Evolutionary conservation across 1,140 invertebrate genomes (phyloP).

Genomic region (Teleopsis dalmanni): DNA sequence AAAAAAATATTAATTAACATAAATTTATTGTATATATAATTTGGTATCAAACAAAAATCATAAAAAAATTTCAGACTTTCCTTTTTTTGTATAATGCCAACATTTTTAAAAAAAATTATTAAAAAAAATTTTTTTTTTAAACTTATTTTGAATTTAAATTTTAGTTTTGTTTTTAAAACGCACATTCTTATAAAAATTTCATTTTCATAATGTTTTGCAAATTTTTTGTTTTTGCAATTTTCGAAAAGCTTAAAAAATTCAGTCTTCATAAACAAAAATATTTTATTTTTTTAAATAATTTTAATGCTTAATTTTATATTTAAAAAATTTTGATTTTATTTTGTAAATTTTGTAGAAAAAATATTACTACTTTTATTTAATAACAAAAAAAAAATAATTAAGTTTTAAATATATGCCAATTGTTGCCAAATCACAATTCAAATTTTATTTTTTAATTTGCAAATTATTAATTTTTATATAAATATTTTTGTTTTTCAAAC

Average conservation of each 20-base stretch:
- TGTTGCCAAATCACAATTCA: conserved; percentile 6
- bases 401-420: conserved; percentile 1
- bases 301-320: not conserved
- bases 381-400: not conserved
- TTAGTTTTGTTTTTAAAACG: not conserved
- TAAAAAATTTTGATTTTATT: conserved; percentile 8
- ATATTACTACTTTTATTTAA: not conserved
- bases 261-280: conserved; percentile 8
- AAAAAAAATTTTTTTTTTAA: not conserved
- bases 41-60: not conserved
- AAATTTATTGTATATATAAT: not conserved
- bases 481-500: not conserved
- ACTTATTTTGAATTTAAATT: conserved; percentile 1
- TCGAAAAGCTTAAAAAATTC: conserved; percentile 8
- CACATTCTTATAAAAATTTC: not conserved
- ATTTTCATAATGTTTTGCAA: not conserved
- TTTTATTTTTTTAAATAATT: not conserved
- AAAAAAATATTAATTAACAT: not conserved
- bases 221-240: conserved; percentile 4
- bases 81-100: no score
- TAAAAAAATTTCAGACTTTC: conserved; percentile 6
- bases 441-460: no score
- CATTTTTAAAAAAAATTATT: not conserved
- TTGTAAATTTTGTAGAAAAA: conserved; percentile 1
- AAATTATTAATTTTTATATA: no score